Conservation (phyloP, 1,140 invertebrate genomes). For the Lysiphlebus fabarum region DNA sequence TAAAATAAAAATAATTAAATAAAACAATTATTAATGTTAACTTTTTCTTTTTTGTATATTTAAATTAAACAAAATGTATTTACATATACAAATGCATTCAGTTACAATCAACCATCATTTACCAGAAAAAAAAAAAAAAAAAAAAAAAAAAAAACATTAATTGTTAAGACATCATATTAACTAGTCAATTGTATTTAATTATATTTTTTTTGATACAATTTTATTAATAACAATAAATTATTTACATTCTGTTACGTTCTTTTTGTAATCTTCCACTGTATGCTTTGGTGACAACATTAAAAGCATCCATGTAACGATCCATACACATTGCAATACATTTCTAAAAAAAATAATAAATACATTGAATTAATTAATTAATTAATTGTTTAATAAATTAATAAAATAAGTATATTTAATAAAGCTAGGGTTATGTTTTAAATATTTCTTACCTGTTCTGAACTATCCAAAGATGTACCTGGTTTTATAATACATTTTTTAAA, state of each 20-base stretch:
- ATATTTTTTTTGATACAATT: neutral
- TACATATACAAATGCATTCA: too few species aligned
- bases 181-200: too few species aligned
- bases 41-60: too few species aligned
- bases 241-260: constrained; percentile 60
- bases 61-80: too few species aligned
- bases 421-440: constrained; percentile 14
- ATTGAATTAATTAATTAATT: constrained; percentile 5
- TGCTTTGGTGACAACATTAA: constrained; percentile 83
- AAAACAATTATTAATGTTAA: too few species aligned
- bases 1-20: too few species aligned
- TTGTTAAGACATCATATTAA: too few species aligned
- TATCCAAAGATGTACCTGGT: constrained; percentile 86
- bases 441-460: constrained; percentile 81
- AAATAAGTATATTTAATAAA: neutral
- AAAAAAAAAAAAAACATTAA: too few species aligned
- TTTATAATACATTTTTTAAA: constrained; percentile 92
- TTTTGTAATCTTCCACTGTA: constrained; percentile 79
- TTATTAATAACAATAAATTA: constrained; percentile 20
- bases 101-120: too few species aligned
- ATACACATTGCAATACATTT: constrained; percentile 98
- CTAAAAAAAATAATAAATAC: constrained; percentile 48
- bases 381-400: constrained; percentile 8
- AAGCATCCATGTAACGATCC: constrained; percentile 96
- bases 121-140: constrained; percentile 24